Base-by-base conservation (phyloP, 2,113 vertebrate genomes). In the Semnornis frantzii region DNA sequence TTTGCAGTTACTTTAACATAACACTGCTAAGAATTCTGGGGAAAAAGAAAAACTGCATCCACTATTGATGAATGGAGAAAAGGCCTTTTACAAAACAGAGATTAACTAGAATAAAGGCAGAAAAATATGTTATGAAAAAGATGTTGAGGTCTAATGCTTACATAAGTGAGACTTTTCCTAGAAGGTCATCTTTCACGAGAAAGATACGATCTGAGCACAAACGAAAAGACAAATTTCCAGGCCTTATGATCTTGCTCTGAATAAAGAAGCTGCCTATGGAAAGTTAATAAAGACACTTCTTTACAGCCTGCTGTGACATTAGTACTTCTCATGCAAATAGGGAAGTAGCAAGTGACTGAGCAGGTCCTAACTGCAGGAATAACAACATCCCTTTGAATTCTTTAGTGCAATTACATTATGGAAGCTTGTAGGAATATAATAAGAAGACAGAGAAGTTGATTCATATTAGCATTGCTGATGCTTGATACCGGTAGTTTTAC, bases 1-100 rank as follows among this genome's bases (percentile, higher is more conserved):
- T 79, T 62, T 16, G 39, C 24, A 87, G 18, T 72, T 95, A 73
- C 66, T 90, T 93, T 87, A 73, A 87, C 69, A 65, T 39, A 89
- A 52, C 33, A 81, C 75, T 63, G 81, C 63, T 71, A 83, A 64
- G 18, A 92, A 92, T 60, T 86, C 84, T 82, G 50, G 30, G 63
- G 74, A 74, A 95, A 57, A 87, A 62, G 8, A 89, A 90, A 80
- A 92, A 87, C n/a, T 6, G 5, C 15, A 89, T 79, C 42, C 62
- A 54, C 31, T 81, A 74, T 21, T 34, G 34, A 85, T 48, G 62
- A 85, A 88, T 24, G 50, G 60, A 69, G 10, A 63, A 44, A 72
- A 85, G 46, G 37, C 19, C 59, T 92, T 93, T 92, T 85, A 92
- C 37, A 44, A 82, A 50, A 44, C 8, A 66, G 58, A 48, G 44